Percentiles rank a stretch among this genome's conserved stretches.
phyloP scores from a whole-genome alignment of 2,888 invertebrate species.

The Dendrolimus houi region DNA sequence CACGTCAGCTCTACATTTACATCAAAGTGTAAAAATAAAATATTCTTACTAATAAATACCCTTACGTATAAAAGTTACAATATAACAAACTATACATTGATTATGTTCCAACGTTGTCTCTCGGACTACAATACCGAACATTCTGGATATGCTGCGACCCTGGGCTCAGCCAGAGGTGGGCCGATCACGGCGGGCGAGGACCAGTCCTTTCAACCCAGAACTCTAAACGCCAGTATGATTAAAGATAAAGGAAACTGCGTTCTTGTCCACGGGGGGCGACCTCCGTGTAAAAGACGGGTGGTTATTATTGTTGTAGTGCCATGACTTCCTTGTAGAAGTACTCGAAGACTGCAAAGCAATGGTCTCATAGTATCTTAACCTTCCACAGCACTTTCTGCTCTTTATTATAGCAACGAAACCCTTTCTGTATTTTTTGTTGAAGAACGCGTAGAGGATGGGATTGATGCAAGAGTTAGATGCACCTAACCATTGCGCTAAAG shows the following conservation, averaged over 20 bases:
- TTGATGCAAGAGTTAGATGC: slow-evolving; percentile 97
- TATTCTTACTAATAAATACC: slow-evolving; percentile 45
- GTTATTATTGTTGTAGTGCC: slow-evolving; percentile 85
- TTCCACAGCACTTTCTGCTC: slow-evolving; percentile 90
- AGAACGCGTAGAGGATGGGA: slow-evolving; percentile 95
- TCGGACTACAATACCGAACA: background rate
- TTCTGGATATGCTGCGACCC: slow-evolving; percentile 51
- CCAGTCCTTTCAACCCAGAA: background rate
- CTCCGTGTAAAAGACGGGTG: slow-evolving; percentile 75
- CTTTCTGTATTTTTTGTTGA: slow-evolving; percentile 94
- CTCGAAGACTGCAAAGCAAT: slow-evolving; percentile 91
- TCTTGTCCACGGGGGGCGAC: slow-evolving; percentile 69
- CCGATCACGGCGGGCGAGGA: slow-evolving; percentile 24
- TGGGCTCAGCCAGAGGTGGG: slow-evolving; percentile 18
- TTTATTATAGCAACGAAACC: slow-evolving; percentile 93
- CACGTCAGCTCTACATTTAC: slow-evolving; percentile 33
- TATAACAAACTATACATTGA: slow-evolving; percentile 19
- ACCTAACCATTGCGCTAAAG: slow-evolving; percentile 94
- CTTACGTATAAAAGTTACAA: slow-evolving; percentile 59
- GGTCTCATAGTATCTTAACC: slow-evolving; percentile 90
- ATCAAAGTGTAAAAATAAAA: slow-evolving; percentile 56
- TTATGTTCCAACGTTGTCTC: background rate
- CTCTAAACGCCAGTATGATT: slow-evolving; percentile 84
- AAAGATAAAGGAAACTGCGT: slow-evolving; percentile 76
- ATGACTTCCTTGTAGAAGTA: slow-evolving; percentile 89